phyloP scores from a whole-genome alignment of 2,888 invertebrate species.

The Eupithecia inturbata region DNA sequence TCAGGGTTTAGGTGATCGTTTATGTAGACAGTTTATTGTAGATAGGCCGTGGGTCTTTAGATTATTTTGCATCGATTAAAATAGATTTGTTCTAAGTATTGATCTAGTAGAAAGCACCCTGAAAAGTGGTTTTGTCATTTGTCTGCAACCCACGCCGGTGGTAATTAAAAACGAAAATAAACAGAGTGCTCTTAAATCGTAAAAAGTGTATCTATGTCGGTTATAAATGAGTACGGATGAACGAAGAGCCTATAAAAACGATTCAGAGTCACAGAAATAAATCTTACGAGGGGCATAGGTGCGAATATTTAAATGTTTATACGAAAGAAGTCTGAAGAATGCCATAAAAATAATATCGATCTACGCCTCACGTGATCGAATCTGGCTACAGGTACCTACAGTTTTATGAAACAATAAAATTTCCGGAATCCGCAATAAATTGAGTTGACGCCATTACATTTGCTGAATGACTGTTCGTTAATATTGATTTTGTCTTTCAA shows the following conservation, averaged over 20 bases:
- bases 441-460: slow-evolving; percentile 65
- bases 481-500: slow-evolving; percentile 1
- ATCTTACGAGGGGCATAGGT: slow-evolving; percentile 76
- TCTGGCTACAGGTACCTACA: slow-evolving; percentile 56
- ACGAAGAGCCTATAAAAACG: slow-evolving; percentile 81
- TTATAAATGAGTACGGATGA: slow-evolving; percentile 83
- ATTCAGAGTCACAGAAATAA: slow-evolving; percentile 81
- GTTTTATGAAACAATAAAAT: slow-evolving; percentile 67
- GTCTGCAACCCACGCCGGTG: slow-evolving; percentile 74
- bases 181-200: slow-evolving; percentile 81
- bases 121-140: slow-evolving; percentile 74
- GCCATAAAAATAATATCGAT: slow-evolving; percentile 67
- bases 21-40: too few relatives aligned
- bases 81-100: not conserved
- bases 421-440: slow-evolving; percentile 72
- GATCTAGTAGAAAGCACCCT: slow-evolving; percentile 15
- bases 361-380: slow-evolving; percentile 68
- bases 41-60: not conserved
- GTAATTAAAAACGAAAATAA: slow-evolving; percentile 85
- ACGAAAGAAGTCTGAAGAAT: slow-evolving; percentile 54
- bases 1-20: too few relatives aligned
- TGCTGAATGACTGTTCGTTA: slow-evolving; percentile 45
- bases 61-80: not conserved
- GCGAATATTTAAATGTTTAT: slow-evolving; percentile 65
- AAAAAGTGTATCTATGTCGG: slow-evolving; percentile 82